phyloP scores from a whole-genome alignment of 2,888 invertebrate genomes.

The Sceliomorpha sp. region DNA sequence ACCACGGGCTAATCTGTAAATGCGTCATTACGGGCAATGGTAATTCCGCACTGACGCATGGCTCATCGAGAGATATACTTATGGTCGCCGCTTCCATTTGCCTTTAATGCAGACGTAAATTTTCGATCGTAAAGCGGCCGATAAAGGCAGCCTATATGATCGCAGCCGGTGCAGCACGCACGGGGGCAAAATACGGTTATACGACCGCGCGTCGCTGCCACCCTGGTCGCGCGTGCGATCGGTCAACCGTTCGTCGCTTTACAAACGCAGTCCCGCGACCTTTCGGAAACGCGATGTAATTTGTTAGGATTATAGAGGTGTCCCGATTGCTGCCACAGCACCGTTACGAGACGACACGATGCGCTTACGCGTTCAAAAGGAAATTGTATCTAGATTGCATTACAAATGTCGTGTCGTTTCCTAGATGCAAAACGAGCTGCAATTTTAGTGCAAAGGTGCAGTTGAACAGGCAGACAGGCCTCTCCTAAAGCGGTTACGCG shows the following conservation, averaged over 20 bases:
- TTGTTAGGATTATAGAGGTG: conserved; percentile 52
- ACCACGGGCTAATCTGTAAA: conserved; percentile 36
- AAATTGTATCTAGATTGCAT: conserved; percentile 49
- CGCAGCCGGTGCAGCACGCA: conserved; percentile 33
- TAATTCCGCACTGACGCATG: conserved; percentile 35
- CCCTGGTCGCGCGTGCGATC: conserved; percentile 48
- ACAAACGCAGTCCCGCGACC: conserved; percentile 25
- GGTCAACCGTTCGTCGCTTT: conserved; percentile 50
- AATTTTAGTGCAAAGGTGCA: no score
- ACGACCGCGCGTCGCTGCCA: conserved; percentile 66
- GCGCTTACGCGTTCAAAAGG: conserved; percentile 33
- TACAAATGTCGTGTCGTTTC: conserved; percentile 35
- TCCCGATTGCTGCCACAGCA: conserved; percentile 42
- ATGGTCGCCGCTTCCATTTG: conserved; percentile 39
- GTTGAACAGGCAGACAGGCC: no score
- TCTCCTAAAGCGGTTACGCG: no score
- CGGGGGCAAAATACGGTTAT: conserved; percentile 68
- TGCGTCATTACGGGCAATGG: conserved; percentile 39
- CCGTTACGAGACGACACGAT: conserved; percentile 49
- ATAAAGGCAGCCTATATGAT: conserved; percentile 31
- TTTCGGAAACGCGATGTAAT: conserved; percentile 36
- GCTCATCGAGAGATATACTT: conserved; percentile 41
- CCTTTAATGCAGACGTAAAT: conserved; percentile 47
- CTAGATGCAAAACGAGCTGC: conserved; percentile 30
- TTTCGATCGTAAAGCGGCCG: conserved; percentile 48